Evolutionary conservation across 2,888 invertebrate species (phyloP), one percentile per base, ranked within the genome.

Genomic region (Anthophora plumipes): DNA sequence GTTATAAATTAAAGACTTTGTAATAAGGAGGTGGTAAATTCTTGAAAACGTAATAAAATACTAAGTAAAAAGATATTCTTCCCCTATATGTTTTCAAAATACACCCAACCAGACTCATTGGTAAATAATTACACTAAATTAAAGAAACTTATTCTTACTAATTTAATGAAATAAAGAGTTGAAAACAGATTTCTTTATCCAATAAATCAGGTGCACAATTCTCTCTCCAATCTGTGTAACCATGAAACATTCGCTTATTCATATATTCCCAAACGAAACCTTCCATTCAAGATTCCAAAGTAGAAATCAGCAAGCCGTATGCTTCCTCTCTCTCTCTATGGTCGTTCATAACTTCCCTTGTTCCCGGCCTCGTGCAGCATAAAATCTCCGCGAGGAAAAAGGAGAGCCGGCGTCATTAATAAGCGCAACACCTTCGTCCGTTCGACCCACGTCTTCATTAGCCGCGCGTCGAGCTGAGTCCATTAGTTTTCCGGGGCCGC

Each of bases 361-460:
- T 55, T 68, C 43, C 22, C 39, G 11, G 8, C 8, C 20, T 14
- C 46, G 25, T 78, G 37, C 41, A 3, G 11, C 7, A 46, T 14
- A 22, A 43, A 59, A 59, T 69, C 20, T 22, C 11, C 7, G n/a
- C n/a, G 11, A 41, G n/a, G 31, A 73, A 68, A 54, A 78, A 78
- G 70, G 52, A 70, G 41, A 31, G 48, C 73, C 50, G 37, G 60
- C 57, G 69, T 88, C 88, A 85, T 89, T 87, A 89, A 89, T 89
- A 88, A 89, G 79, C 77, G 80, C 87, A 84, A 88, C 88, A 88
- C 88, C 86, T 86, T 87, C 75, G 74, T 68, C 74, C 69, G 73
- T 67, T 75, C 86, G 88, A 73, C 84, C 84, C 85, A 88, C 87
- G 86, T 89, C 89, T 89, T 89, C 89, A 89, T 89, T 89, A 89